These are phyloP conservation scores for Diglossa brunneiventris DNA, from an alignment of 2,113 vertebrate species.

Conservation along the genomic window DNA sequence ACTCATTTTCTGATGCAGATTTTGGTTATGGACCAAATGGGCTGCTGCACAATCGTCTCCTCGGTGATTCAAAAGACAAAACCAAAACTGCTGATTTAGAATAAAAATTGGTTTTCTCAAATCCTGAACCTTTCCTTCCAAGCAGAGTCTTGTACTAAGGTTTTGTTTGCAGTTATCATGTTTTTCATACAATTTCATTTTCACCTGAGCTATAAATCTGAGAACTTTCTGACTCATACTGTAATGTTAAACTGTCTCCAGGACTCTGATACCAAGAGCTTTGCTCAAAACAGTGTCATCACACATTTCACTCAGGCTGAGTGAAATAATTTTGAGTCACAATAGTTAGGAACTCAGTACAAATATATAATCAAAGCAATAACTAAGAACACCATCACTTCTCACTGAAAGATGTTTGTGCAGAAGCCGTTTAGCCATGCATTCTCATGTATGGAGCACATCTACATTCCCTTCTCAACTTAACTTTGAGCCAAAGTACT, in stretches of 20 bases:
- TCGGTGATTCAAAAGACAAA: neutral
- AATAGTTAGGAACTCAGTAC: neutral
- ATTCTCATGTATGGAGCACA: neutral
- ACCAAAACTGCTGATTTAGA: neutral
- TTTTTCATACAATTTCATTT: neutral
- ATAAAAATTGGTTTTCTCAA: neutral
- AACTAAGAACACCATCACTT: neutral
- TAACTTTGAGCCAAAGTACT: neutral
- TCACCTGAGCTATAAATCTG: neutral
- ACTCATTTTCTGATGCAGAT: neutral
- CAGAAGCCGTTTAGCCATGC: neutral
- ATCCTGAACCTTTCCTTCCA: neutral
- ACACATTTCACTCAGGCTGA: neutral
- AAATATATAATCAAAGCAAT: neutral
- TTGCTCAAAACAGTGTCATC: neutral
- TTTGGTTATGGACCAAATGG: neutral
- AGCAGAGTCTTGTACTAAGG: neutral
- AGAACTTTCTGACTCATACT: neutral
- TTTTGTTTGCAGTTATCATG: neutral
- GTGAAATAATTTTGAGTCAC: neutral
- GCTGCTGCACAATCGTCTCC: neutral
- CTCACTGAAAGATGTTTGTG: neutral
- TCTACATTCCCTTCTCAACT: neutral
- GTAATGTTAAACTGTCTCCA: neutral
- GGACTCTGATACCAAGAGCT: neutral